phyloP scores from a whole-genome alignment of 2,797 vertebrate genomes.

The Pogonophryne albipinna region DNA sequence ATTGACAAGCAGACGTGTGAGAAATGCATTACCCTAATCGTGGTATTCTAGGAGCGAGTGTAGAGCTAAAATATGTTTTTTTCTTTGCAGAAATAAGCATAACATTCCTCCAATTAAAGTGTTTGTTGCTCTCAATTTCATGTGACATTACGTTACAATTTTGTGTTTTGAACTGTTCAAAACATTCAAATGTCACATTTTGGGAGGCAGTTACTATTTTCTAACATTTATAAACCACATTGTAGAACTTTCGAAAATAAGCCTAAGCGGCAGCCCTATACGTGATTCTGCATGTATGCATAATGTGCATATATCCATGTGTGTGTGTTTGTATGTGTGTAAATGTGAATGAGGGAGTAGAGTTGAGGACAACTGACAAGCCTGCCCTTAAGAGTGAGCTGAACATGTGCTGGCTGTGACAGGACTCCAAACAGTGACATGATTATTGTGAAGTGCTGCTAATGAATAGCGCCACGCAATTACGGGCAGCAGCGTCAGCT shows the following conservation, averaged over 20 bases:
- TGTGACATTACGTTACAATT: not conserved
- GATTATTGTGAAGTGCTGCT: slow-evolving; percentile 67
- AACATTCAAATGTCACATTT: slow-evolving; percentile 2
- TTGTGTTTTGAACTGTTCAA: not conserved
- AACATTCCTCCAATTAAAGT: not conserved
- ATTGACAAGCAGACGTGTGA: not conserved
- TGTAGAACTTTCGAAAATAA: not conserved
- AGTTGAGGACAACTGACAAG: slow-evolving; percentile 53
- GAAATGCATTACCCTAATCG: not conserved
- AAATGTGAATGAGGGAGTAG: slow-evolving; percentile 17
- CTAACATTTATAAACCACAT: not conserved
- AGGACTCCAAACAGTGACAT: slow-evolving; percentile 71
- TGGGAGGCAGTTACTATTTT: not conserved
- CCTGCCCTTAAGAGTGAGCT: slow-evolving; percentile 43
- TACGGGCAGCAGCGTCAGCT: slow-evolving; percentile 37
- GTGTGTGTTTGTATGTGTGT: slow-evolving; percentile 7
- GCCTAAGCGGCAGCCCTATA: not conserved
- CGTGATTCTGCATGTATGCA: not conserved
- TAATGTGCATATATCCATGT: slow-evolving; percentile 4
- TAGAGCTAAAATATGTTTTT: not conserved
- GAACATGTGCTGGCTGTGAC: slow-evolving; percentile 72
- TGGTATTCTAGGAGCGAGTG: not conserved
- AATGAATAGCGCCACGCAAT: slow-evolving; percentile 71
- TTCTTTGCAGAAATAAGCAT: not conserved
- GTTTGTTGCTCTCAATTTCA: not conserved